Evolutionary conservation across 2,113 vertebrate species (phyloP), one percentile per base, ranked within the genome.

Genomic region (Climacteris rufus): DNA sequence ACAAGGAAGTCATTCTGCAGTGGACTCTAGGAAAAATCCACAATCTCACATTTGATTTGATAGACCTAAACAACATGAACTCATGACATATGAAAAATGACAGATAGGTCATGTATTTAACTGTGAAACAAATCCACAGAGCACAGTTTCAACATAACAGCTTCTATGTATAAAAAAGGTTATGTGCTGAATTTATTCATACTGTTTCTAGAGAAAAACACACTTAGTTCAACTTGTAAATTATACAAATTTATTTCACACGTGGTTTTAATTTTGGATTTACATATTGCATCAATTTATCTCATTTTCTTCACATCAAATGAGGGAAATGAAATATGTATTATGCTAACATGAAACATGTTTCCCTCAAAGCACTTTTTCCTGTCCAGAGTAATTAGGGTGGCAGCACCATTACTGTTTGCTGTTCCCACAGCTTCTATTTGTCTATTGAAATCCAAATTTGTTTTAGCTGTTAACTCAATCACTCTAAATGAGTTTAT

Each of bases 361-460:
- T 50, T 93, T 87, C 81, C 52, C 64, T 83, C 64, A 85, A 56
- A 87, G 33, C 21, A 74, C 13, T 66, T 87, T 83, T 53, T 87
- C 49, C 65, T 84, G 60, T 53, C 35, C n/a, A 82, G 15, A 83
- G 53, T 57, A 63, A 89, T 80, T 85, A 89, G 53, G 4, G 53
- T 81, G 35, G 39, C 21, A 91, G 52, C n/a, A 74, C 40, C 45
- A 39, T 56, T 83, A 66, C 1, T 94, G 28, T 61, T 79, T 83
- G 44, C 33, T 63, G 42, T 80, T 87, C 24, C 64, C 49, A 80
- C 10, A 76, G 54, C 25, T 87, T 81, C 80, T 89, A 13, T 57
- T 87, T 94, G 75, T 85, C 64, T 74, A 49, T 10, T 82, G 27
- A 93, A 95, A 94, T 87, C 42, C 42, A 87, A 83, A 92, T 76